Evolutionary conservation across 1,140 invertebrate genomes (phyloP), one percentile per base, ranked within the genome.

Genomic region (Cyrtorhinus lividipennis): DNA sequence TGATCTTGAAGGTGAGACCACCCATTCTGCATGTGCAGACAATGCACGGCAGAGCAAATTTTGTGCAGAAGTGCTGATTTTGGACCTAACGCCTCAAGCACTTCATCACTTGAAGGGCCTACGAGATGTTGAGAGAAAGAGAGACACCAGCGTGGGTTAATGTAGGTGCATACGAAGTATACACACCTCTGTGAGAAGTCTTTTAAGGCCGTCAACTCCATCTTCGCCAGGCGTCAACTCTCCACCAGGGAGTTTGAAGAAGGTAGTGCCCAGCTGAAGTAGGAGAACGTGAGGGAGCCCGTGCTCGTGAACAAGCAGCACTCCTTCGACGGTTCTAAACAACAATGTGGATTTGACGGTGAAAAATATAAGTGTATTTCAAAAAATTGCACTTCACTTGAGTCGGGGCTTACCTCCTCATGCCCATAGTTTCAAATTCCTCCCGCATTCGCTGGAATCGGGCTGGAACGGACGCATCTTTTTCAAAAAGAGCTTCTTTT

Each of bases 221-320:
- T 99, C 95, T 80, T 98, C 94, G 48, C 90, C 92, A 58, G 91
- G 83, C 71, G 94, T 92, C n/a, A 99, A 74, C 77, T 99, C 97
- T 67, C 97, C 97, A 25, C 96, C 96, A 57, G 96, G 96, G 80
- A 99, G 76, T 81, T 99, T 99, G 74, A 99, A 99, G 77, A 99
- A 99, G 64, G 96, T 98, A 0, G 95, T 98, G 26, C 97, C 97
- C 0, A 99, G 78, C 73, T 99, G 97, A 13, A 99, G 79, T 1
- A 99, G 80, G 27, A 99, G 77, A 24, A 99, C 95, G 78, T 99
- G 96, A 3, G 97, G 96, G 18, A 99, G 74, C 26, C 92, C 91
- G 74, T 99, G 96, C 76, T 99, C 95, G 70, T 99, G 96, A 12
- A 99, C 96, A 45, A 99, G 76, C 0, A 99, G 77, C 25, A 99